phyloP scores from a whole-genome alignment of 2,797 vertebrate genomes.

The Phrynocephalus guinanensis region DNA sequence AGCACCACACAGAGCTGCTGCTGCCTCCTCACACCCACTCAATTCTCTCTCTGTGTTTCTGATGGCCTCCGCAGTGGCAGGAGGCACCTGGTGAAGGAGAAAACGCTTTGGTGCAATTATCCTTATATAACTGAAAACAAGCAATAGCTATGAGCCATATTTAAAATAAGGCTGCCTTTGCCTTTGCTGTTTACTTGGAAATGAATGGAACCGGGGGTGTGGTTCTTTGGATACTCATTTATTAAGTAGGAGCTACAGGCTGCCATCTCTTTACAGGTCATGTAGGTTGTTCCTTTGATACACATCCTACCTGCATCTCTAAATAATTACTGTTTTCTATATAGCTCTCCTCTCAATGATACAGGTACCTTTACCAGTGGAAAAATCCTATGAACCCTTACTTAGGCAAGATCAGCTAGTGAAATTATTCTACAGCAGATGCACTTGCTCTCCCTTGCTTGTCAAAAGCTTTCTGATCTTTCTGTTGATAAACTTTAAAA shows the following conservation, averaged over 20 bases:
- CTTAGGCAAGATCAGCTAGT: neutral
- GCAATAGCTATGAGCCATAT: neutral
- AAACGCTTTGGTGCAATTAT: neutral
- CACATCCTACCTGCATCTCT: neutral
- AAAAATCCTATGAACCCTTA: slow-evolving; percentile 18
- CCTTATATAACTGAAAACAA: slow-evolving; percentile 1
- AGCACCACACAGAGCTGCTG: neutral
- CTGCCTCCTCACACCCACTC: neutral
- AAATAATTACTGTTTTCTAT: neutral
- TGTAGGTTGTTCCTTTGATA: neutral
- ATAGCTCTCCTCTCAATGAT: neutral
- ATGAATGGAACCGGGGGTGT: neutral
- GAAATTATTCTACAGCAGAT: neutral
- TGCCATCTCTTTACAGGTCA: neutral
- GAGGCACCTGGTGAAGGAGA: neutral
- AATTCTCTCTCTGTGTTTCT: neutral
- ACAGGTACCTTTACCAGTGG: neutral
- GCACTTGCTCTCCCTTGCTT: neutral
- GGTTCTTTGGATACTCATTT: neutral
- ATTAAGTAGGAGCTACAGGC: neutral
- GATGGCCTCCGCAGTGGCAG: neutral
- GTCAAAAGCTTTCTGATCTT: slow-evolving; percentile 4
- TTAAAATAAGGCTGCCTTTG: neutral
- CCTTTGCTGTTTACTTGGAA: neutral
- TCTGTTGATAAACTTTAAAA: neutral